These are phyloP conservation scores for Parus major DNA, from an alignment of 2,113 vertebrate species.

Conservation along the genomic window DNA sequence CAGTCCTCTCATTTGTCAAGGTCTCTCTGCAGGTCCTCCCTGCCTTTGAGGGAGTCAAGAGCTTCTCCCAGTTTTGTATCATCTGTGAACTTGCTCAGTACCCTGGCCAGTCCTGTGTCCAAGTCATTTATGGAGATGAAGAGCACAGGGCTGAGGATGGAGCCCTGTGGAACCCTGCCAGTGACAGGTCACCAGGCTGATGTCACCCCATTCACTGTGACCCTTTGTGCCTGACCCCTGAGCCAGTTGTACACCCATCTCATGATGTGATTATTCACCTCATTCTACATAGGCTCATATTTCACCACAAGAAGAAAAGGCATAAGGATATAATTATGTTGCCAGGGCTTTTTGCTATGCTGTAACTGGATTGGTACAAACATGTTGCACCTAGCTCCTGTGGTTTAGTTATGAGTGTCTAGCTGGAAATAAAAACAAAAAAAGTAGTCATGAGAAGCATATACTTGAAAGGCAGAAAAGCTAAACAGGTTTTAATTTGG, in stretches of 20 bases:
- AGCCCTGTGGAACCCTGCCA: rapidly evolving
- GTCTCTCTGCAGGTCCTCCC: background rate
- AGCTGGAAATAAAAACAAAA: background rate
- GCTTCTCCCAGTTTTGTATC: background rate
- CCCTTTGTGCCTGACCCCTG: background rate
- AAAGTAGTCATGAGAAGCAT: background rate
- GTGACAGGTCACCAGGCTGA: background rate
- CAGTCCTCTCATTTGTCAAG: background rate
- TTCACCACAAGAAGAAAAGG: background rate
- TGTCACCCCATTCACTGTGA: too few species aligned
- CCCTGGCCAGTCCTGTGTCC: background rate
- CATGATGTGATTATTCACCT: background rate
- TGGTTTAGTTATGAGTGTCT: background rate
- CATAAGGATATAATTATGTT: background rate
- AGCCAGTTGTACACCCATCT: background rate
- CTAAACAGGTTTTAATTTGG: background rate
- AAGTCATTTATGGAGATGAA: background rate
- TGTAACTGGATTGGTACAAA: background rate
- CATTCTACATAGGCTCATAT: background rate
- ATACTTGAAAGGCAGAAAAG: background rate
- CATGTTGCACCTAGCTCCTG: background rate
- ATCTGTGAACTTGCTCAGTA: background rate
- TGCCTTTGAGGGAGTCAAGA: rapidly evolving
- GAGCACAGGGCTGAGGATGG: background rate
- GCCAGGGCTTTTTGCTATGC: background rate